These are phyloP conservation scores for Temnothorax longispinosus DNA, from an alignment of 1,140 invertebrate genomes.

Conservation along the genomic window DNA sequence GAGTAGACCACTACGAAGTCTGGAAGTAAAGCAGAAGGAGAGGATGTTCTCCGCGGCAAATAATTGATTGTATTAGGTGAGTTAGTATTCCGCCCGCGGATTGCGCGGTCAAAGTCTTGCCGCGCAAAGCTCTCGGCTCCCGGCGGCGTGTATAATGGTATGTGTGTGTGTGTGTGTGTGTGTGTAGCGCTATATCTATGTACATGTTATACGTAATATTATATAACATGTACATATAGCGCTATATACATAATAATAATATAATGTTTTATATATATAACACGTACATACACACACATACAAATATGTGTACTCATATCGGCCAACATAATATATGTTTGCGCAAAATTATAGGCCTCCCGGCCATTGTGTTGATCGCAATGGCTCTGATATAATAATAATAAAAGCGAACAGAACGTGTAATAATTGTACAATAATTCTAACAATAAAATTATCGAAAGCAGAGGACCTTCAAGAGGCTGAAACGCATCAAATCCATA, in stretches of 20 bases:
- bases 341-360: constrained; percentile 72
- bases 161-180: not conserved
- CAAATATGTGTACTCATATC: not conserved
- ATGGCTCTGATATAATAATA: constrained; percentile 63
- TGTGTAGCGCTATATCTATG: not conserved
- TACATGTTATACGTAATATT: not conserved
- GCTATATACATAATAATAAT: not conserved
- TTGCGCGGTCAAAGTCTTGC: constrained; percentile 75
- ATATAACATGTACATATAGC: not conserved
- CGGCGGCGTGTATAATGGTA: constrained; percentile 21
- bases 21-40: constrained; percentile 81
- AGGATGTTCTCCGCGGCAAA: constrained; percentile 80
- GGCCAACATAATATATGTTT: constrained; percentile 77
- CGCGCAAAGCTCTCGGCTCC: constrained; percentile 68
- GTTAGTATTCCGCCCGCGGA: constrained; percentile 83
- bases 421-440: not conserved
- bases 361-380: constrained; percentile 53
- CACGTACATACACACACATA: not conserved
- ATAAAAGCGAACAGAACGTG: constrained; percentile 12
- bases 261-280: not conserved
- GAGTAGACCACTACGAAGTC: constrained; percentile 51
- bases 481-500: not conserved
- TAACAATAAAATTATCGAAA: not conserved
- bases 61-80: constrained; percentile 85
- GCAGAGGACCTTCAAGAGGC: not conserved